phyloP scores from a whole-genome alignment of 2,113 vertebrate species.

The Cettia cetti region DNA sequence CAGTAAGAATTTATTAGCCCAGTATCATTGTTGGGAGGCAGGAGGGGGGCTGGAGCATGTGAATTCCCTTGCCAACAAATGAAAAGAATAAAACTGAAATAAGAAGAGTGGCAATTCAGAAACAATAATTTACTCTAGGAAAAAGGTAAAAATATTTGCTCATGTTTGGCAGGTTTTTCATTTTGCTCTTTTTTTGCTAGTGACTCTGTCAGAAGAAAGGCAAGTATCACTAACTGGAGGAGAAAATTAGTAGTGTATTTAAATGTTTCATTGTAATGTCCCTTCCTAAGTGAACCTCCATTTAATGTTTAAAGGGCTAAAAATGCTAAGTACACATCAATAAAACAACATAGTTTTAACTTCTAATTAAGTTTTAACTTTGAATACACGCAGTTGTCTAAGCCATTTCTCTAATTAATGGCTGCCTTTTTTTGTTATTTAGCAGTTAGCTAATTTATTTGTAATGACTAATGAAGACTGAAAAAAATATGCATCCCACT shows the following conservation, averaged over 20 bases:
- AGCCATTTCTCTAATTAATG: slow-evolving; percentile 42
- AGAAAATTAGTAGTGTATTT: slow-evolving; percentile 41
- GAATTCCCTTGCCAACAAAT: slow-evolving; percentile 14
- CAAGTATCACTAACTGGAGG: slow-evolving; percentile 22
- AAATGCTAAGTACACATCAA: slow-evolving; percentile 55
- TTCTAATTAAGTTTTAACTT: slow-evolving; percentile 67
- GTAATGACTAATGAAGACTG: neutral
- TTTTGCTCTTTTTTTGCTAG: neutral
- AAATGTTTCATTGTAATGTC: slow-evolving; percentile 57
- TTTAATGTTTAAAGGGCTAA: slow-evolving; percentile 66
- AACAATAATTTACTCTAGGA: slow-evolving; percentile 21
- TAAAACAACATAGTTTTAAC: slow-evolving; percentile 56
- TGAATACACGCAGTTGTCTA: slow-evolving; percentile 42
- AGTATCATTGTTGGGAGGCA: neutral
- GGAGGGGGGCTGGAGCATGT: neutral
- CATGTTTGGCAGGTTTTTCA: neutral
- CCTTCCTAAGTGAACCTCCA: slow-evolving; percentile 36
- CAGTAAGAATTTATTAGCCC: slow-evolving; percentile 39
- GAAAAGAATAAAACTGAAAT: slow-evolving; percentile 13
- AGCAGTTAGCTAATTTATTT: slow-evolving; percentile 51
- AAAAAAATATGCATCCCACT: neutral
- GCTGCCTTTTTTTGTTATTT: slow-evolving; percentile 49
- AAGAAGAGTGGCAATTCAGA: neutral
- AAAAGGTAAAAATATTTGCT: slow-evolving; percentile 33
- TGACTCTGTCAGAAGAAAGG: neutral